Percentiles rank a stretch among this genome's conserved stretches.
phyloP scores from a whole-genome alignment of 2,113 vertebrate genomes.

The Gobius niger region DNA sequence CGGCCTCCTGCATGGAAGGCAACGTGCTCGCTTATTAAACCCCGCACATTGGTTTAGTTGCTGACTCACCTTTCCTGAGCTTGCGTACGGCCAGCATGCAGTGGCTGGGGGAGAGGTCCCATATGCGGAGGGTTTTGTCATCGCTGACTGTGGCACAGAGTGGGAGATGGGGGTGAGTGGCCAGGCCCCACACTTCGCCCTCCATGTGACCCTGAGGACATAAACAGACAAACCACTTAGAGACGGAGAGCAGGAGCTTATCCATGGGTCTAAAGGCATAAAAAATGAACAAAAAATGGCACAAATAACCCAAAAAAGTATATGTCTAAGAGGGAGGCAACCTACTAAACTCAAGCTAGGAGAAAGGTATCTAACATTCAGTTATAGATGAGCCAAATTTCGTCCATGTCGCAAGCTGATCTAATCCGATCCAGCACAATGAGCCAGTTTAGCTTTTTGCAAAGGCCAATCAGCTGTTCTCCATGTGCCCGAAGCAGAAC shows the following conservation, averaged over 20 bases:
- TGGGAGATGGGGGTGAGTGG: conserved; percentile 95
- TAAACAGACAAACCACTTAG: not conserved
- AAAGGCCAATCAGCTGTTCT: conserved; percentile 48
- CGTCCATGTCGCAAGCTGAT: conserved; percentile 5
- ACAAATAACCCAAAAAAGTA: too few relatives aligned
- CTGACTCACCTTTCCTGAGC: conserved; percentile 90
- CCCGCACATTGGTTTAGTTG: conserved; percentile 17
- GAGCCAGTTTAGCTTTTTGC: conserved; percentile 21
- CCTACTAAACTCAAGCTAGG: too few relatives aligned
- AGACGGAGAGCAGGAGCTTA: too few relatives aligned
- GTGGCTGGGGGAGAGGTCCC: conserved; percentile 98
- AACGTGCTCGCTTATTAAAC: conserved; percentile 28
- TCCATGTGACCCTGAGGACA: conserved; percentile 94
- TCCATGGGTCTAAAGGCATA: too few relatives aligned
- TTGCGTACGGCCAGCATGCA: conserved; percentile 99
- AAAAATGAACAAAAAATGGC: too few relatives aligned
- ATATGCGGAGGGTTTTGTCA: conserved; percentile 98
- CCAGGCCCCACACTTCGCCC: conserved; percentile 97
- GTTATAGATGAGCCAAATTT: not conserved
- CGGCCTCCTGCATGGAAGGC: conserved; percentile 84
- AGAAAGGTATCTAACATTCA: not conserved
- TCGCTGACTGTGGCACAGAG: conserved; percentile 98
- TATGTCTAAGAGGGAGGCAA: too few relatives aligned
- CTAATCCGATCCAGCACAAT: conserved; percentile 24
- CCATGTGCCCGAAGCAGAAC: conserved; percentile 17